Conservation (phyloP, 2,113 vertebrate genomes). For the Xenopus laevis region DNA sequence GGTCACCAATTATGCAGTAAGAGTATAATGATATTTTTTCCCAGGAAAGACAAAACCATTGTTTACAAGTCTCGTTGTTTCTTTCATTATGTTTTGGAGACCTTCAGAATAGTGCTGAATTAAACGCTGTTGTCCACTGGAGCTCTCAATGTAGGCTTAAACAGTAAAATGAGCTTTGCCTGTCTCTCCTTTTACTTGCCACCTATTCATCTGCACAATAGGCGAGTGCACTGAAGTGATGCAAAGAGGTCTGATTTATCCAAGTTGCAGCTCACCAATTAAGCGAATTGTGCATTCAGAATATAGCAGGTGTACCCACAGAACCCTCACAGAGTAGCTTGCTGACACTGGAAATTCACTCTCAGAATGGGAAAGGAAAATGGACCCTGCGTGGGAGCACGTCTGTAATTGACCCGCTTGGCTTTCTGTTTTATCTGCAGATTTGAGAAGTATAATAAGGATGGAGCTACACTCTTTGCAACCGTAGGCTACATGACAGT, state of each 20-base stretch:
- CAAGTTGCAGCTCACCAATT: conserved; percentile 99
- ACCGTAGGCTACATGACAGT: conserved; percentile 99
- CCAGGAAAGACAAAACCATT: conserved; percentile 84
- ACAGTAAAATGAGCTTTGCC: conserved; percentile 99
- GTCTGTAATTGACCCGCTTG: conserved; percentile 98
- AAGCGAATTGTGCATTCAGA: conserved; percentile 99
- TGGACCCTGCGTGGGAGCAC: conserved; percentile 93
- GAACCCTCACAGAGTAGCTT: conserved; percentile 85
- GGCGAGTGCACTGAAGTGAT: conserved; percentile 99
- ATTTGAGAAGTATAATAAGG: conserved; percentile 99
- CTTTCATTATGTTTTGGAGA: conserved; percentile 83
- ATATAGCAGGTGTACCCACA: conserved; percentile 99
- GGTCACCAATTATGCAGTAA: conserved; percentile 90
- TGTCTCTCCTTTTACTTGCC: conserved; percentile 99
- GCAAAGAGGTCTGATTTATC: conserved; percentile 97
- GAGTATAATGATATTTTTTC: conserved; percentile 96
- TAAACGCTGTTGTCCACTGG: conserved; percentile 99
- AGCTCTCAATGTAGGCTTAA: conserved; percentile 96
- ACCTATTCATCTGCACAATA: conserved; percentile 98
- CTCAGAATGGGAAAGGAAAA: conserved; percentile 82
- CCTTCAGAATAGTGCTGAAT: conserved; percentile 94
- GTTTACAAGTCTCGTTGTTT: conserved; percentile 93
- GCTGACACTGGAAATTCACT: conserved; percentile 84
- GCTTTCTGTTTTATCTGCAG: conserved; percentile 98
- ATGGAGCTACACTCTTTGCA: conserved; percentile 97